Evolutionary conservation across 2,797 vertebrate genomes (phyloP).

Genomic region (Esox masquinongy): DNA sequence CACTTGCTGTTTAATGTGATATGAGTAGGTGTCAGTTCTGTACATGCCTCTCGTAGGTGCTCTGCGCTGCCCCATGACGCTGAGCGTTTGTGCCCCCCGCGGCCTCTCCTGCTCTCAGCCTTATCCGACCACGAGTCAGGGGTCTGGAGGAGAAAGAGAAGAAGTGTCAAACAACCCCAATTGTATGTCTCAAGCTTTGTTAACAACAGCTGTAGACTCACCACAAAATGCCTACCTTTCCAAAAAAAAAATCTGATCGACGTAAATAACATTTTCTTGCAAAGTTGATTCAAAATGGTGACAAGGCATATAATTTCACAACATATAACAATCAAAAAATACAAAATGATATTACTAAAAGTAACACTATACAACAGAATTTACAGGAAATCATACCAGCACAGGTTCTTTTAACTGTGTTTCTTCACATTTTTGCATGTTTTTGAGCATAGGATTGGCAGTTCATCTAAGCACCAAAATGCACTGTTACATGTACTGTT

Average conservation of each 20-base stretch:
- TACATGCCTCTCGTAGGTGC: conserved; percentile 80
- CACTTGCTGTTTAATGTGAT: neutral
- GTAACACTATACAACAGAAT: no score
- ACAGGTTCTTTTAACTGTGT: neutral
- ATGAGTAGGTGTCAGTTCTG: neutral
- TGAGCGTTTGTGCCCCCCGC: conserved; percentile 80
- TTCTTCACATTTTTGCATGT: neutral
- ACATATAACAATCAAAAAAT: neutral
- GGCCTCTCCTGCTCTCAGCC: conserved; percentile 57
- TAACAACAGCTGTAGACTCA: no score
- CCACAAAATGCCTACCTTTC: no score
- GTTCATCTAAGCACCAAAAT: no score
- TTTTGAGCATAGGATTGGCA: no score
- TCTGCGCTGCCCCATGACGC: conserved; percentile 86
- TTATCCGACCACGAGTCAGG: conserved; percentile 81
- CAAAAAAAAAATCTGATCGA: no score
- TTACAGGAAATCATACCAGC: neutral
- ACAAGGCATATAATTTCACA: no score
- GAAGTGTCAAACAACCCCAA: neutral
- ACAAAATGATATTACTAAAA: no score
- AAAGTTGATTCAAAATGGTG: no score
- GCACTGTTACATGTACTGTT: no score
- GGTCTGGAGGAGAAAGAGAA: conserved; percentile 68
- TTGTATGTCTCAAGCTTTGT: no score
- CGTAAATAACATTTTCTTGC: no score